These are phyloP conservation scores for Beroe forskalii DNA, from an alignment of 37 sponge, comb jelly and placozoan species.

Conservation along the genomic window DNA sequence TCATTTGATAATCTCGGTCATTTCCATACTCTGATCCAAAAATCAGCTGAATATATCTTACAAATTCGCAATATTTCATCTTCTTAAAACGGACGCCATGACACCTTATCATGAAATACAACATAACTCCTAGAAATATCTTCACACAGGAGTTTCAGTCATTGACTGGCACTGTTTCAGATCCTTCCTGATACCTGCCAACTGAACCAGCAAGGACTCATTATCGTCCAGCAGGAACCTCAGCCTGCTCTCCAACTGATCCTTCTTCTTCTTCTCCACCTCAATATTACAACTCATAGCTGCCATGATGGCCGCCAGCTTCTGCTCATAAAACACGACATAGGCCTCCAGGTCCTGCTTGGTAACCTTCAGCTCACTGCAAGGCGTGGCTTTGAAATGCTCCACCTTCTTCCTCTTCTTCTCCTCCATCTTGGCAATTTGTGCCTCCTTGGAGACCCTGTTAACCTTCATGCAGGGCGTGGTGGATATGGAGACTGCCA, in stretches of 20 bases:
- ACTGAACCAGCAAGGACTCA: neutral
- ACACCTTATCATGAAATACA: too few relatives aligned
- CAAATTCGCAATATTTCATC: too few relatives aligned
- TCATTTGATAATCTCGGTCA: too few relatives aligned
- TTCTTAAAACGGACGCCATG: too few relatives aligned
- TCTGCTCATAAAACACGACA: constrained; percentile 3
- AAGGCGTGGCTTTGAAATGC: neutral
- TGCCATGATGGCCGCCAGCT: neutral
- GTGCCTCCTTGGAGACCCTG: constrained; percentile 22
- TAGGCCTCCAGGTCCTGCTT: constrained; percentile 12
- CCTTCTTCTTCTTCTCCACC: constrained; percentile 21
- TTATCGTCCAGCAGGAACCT: neutral
- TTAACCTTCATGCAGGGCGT: constrained; percentile 14
- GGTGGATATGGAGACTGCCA: neutral
- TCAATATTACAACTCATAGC: neutral
- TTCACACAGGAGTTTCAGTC: constrained; percentile 31
- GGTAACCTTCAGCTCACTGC: neutral
- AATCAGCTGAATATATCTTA: too few relatives aligned
- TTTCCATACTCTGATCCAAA: too few relatives aligned
- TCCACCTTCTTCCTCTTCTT: neutral
- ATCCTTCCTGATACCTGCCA: constrained; percentile 28
- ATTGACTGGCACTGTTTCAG: neutral
- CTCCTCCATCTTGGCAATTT: neutral
- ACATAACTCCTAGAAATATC: too few relatives aligned
- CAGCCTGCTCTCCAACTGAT: neutral